A percentile compares a stretch with the other conserved stretches of the same genome.
Evolutionary conservation across 1,140 invertebrate species (phyloP).

Genomic region (Drosophila parvula): DNA sequence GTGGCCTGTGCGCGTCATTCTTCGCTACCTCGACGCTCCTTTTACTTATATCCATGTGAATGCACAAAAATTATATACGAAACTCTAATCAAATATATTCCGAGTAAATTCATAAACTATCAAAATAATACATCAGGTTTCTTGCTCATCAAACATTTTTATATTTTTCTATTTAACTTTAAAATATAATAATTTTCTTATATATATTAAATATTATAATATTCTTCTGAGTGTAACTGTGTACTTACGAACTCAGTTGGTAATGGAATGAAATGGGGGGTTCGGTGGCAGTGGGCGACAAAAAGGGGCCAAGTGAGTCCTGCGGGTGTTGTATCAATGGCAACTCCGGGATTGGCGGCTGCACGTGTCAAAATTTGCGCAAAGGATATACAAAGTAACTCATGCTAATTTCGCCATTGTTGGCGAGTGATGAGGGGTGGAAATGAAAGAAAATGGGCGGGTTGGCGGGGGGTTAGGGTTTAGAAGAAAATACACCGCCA

Average conservation of each 20-base stretch:
- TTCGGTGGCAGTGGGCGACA: not conserved
- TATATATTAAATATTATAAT: fast-evolving
- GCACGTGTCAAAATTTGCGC: constrained; percentile 76
- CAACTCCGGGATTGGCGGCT: constrained; percentile 49
- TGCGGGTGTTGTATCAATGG: constrained; percentile 69
- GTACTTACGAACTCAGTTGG: constrained; percentile 15
- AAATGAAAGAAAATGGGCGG: not conserved
- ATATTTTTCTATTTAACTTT: not conserved
- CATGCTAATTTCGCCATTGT: constrained; percentile 74
- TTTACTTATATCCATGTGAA: not conserved
- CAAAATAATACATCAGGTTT: not conserved
- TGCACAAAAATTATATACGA: not conserved
- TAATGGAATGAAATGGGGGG: constrained; percentile 26
- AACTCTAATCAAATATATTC: not conserved
- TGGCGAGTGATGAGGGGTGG: constrained; percentile 39
- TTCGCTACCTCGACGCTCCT: not conserved
- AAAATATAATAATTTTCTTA: not conserved
- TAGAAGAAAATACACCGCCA: constrained; percentile 14
- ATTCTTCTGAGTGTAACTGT: constrained; percentile 16
- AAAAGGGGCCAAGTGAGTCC: constrained; percentile 51
- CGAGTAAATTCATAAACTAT: not conserved
- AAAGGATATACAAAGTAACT: constrained; percentile 76
- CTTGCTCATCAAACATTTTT: not conserved
- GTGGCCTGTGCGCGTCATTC: constrained; percentile 16
- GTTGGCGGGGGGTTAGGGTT: not conserved